Evolutionary conservation across 2,113 vertebrate species (phyloP), one percentile per base, ranked within the genome.

Genomic region (Accipiter cooperii): DNA sequence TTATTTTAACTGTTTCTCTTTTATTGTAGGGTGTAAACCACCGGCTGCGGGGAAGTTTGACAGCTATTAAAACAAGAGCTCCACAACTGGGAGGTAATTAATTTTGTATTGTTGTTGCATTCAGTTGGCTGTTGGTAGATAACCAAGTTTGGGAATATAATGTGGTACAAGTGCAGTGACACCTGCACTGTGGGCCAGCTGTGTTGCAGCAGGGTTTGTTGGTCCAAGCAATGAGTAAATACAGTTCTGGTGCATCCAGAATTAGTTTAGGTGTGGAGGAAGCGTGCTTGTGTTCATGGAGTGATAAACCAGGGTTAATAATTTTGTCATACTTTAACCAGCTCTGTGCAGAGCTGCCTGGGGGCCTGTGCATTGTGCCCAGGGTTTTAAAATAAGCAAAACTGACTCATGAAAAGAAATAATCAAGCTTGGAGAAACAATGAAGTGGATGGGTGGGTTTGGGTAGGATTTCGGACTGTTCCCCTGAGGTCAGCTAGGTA

Each of bases 41-140:
- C 97, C 98, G 99, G 77, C 98, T 99, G 89, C 98, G 96, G 74
- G 99, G 99, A 8, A 99, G 99, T 79, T 77, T 99, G 97, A 99
- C 99, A 8, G 99, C 99, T 40, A 98, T 99, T 92, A 99, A 98
- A 96, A 99, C 99, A 73, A 98, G 99, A 97, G 99, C 99, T 24
- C 99, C 99, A 38, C 99, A 99, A 19, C 95, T 99, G 57, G 99
- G 99, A 98, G 99, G 99, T 99, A 96, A 98, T 12, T 4, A 19
- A 29, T 66, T 69, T n/a, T 44, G 9, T 18, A 3, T 3, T 22
- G 25, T 5, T 12, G 12, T 11, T 55, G 26, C 52, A 17, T 18
- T 47, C 47, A 21, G 12, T 20, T 21, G 33, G 4, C 33, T 52
- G 44, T 16, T 46, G 46, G 52, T 33, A 13, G n/a, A 40, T 44